Evolutionary conservation across 2,888 invertebrate genomes (phyloP).

Genomic region (Aleiodes testaceus): DNA sequence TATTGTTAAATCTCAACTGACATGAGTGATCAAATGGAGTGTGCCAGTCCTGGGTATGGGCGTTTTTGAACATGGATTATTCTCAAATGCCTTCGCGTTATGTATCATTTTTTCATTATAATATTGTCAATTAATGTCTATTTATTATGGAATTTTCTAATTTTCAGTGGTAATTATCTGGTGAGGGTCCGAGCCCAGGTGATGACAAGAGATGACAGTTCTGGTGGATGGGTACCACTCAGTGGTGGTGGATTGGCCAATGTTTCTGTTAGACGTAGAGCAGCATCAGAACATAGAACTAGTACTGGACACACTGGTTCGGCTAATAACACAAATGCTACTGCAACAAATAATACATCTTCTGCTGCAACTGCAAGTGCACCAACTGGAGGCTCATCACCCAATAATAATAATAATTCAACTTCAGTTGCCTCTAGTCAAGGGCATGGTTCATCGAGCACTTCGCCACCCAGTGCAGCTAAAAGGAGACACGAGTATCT

Average conservation of each 20-base stretch:
- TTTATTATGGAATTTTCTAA: background rate
- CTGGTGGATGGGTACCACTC: slow-evolving; percentile 96
- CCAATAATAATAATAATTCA: slow-evolving; percentile 56
- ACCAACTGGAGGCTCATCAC: slow-evolving; percentile 52
- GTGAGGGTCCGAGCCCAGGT: slow-evolving; percentile 99
- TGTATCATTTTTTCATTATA: background rate
- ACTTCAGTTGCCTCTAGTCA: slow-evolving; percentile 59
- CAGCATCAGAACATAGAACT: slow-evolving; percentile 72
- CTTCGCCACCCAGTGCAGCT: slow-evolving; percentile 73
- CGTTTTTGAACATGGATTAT: slow-evolving; percentile 4
- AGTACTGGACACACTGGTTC: slow-evolving; percentile 55
- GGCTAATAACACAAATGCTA: background rate
- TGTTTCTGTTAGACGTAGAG: slow-evolving; percentile 90
- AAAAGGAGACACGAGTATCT: slow-evolving; percentile 89
- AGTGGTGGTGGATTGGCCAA: slow-evolving; percentile 95
- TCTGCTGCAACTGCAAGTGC: background rate
- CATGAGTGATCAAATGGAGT: slow-evolving; percentile 43
- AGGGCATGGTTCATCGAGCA: slow-evolving; percentile 64
- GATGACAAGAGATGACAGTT: slow-evolving; percentile 98
- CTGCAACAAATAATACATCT: slow-evolving; percentile 32
- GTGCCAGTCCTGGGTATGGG: slow-evolving; percentile 43
- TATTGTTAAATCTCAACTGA: slow-evolving; percentile 27
- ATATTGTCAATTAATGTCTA: background rate
- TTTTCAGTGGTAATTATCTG: slow-evolving; percentile 87
- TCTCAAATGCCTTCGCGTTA: background rate